Evolutionary conservation across 2,888 invertebrate genomes (phyloP).

Genomic region (Drosophila mettleri): DNA sequence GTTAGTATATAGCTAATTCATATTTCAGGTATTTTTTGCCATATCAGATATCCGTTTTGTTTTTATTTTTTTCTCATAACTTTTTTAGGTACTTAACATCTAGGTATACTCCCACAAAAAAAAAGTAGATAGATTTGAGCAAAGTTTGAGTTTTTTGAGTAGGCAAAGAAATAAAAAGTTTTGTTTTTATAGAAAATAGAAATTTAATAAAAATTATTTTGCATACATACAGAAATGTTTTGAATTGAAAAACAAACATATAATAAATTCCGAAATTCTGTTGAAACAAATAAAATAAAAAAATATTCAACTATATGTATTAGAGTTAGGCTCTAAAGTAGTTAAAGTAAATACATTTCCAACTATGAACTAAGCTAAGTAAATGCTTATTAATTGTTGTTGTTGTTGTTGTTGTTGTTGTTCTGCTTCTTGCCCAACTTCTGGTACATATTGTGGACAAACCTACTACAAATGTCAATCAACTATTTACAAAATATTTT

Average conservation of each 20-base stretch:
- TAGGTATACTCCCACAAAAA: constrained; percentile 44
- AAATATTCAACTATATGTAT: constrained; percentile 1
- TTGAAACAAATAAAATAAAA: constrained; percentile 13
- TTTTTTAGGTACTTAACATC: constrained; percentile 77
- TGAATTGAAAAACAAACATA: constrained; percentile 29
- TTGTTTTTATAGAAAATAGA: constrained; percentile 20
- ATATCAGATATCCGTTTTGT: not conserved
- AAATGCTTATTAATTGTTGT: constrained; percentile 57
- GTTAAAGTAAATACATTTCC: constrained; percentile 29
- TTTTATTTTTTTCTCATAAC: constrained; percentile 7
- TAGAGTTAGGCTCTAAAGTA: constrained; percentile 15
- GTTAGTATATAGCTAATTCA: constrained; percentile 44
- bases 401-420: constrained; percentile 12
- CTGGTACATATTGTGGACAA: too few relatives aligned
- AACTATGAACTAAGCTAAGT: constrained; percentile 50
- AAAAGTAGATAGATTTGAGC: constrained; percentile 51
- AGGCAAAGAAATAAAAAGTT: constrained; percentile 10
- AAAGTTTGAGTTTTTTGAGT: constrained; percentile 34
- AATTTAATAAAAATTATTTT: constrained; percentile 23
- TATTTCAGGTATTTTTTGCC: constrained; percentile 55
- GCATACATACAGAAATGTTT: constrained; percentile 24
- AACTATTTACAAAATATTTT: constrained; percentile 53
- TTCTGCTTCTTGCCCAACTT: not conserved
- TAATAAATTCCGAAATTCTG: constrained; percentile 41
- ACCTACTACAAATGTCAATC: constrained; percentile 24